A percentile compares a stretch with the other conserved stretches of the same genome.
Conservation (phyloP, 2,113 vertebrate genomes). For the Gasterosteus nipponicus region DNA sequence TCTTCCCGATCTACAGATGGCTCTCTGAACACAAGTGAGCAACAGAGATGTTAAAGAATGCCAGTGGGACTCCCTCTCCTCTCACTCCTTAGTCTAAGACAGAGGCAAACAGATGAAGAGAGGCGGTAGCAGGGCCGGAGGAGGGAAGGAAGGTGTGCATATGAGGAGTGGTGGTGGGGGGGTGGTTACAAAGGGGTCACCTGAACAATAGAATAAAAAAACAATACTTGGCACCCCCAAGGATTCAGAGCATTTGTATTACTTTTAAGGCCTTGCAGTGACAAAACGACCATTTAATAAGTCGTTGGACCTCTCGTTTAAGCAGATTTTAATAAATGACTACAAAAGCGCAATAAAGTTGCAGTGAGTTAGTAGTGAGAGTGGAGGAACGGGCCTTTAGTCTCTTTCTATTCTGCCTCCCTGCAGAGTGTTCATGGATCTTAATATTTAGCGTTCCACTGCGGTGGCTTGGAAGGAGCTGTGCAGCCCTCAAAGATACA, state of each 20-base stretch:
- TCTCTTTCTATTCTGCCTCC: conserved; percentile 31
- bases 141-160: conserved; percentile 30
- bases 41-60: conserved; percentile 71
- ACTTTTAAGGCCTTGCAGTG: not conserved
- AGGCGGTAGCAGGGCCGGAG: conserved; percentile 30
- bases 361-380: conserved; percentile 21
- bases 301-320: conserved; percentile 14
- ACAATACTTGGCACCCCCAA: conserved; percentile 1
- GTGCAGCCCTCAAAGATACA: conserved; percentile 54
- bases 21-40: conserved; percentile 73
- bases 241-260: not conserved
- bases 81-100: conserved; percentile 64
- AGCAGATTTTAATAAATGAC: conserved; percentile 32
- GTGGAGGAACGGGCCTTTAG: conserved; percentile 11
- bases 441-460: conserved; percentile 53
- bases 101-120: conserved; percentile 62
- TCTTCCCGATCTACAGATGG: conserved; percentile 74
- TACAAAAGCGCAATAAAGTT: conserved; percentile 47
- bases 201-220: conserved; percentile 13
- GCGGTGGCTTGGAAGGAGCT: conserved; percentile 47
- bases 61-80: conserved; percentile 68
- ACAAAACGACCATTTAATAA: conserved; percentile 11
- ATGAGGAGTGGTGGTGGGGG: conserved; percentile 15
- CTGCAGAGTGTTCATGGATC: conserved; percentile 44
- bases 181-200: conserved; percentile 43